Evolutionary conservation across 2,113 vertebrate species (phyloP).

Genomic region (Pavo muticus): DNA sequence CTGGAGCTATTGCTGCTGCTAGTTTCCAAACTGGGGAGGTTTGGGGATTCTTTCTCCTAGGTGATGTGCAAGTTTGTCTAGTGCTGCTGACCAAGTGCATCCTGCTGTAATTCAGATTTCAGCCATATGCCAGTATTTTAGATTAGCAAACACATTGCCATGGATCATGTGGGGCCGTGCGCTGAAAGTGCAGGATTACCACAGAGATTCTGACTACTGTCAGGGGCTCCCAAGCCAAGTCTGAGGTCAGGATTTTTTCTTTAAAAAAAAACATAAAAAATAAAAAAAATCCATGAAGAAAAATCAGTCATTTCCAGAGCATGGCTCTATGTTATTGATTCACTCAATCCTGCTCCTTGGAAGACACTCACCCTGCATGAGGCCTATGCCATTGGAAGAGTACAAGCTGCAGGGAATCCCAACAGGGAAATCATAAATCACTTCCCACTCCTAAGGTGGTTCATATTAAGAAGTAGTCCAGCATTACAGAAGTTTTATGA

Average conservation of each 20-base stretch:
- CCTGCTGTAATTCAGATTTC: not conserved
- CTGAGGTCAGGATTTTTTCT: not conserved
- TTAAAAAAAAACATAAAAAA: not conserved
- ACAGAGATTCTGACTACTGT: not conserved
- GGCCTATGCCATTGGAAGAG: not conserved
- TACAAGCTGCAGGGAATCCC: not conserved
- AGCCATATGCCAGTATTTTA: not conserved
- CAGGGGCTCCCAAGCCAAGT: not conserved
- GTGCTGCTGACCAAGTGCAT: not conserved
- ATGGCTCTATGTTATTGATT: not conserved
- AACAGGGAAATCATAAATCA: slow-evolving; percentile 7
- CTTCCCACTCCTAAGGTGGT: slow-evolving; percentile 16
- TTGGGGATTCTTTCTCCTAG: not conserved
- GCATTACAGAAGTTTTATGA: not conserved
- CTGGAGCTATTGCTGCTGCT: not conserved
- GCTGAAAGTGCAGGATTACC: not conserved
- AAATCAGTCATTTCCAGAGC: accelerated
- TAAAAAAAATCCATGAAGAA: not conserved
- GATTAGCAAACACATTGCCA: not conserved
- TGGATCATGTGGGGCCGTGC: not conserved
- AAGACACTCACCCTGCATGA: not conserved
- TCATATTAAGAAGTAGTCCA: not conserved
- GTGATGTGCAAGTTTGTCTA: not conserved
- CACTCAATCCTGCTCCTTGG: not conserved
- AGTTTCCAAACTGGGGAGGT: not conserved